These are phyloP conservation scores for Pomatorhinus ruficollis DNA, from an alignment of 2,113 vertebrate genomes.

Conservation along the genomic window DNA sequence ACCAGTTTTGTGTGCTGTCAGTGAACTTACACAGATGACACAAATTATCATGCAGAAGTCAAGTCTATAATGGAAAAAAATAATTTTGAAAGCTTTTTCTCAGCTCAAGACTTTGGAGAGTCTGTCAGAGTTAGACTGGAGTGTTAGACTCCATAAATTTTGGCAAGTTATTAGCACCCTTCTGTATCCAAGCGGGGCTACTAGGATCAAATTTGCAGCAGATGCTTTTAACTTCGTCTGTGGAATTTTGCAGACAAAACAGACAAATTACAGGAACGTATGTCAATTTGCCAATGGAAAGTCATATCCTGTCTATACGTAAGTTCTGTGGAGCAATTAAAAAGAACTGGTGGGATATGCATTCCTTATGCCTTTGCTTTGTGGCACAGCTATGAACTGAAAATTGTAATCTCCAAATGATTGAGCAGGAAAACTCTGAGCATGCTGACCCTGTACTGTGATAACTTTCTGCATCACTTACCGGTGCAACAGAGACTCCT, in stretches of 20 bases:
- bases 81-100: not conserved
- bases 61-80: not conserved
- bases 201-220: constrained; percentile 26
- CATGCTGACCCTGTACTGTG: not conserved
- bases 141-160: not conserved
- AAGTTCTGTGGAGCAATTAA: not conserved
- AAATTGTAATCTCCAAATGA: not conserved
- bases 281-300: not conserved
- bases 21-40: not conserved
- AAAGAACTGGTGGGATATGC: not conserved
- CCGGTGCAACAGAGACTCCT: not conserved
- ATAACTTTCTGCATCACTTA: not conserved
- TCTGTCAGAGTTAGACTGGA: not conserved
- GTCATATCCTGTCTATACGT: not conserved
- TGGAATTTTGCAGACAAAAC: constrained; percentile 45
- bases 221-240: constrained; percentile 15
- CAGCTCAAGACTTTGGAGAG: not conserved
- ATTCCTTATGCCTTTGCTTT: not conserved
- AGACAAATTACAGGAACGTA: not conserved
- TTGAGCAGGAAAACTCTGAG: not conserved
- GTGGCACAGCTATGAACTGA: not conserved
- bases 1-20: not conserved
- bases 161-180: constrained; percentile 19
- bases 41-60: not conserved
- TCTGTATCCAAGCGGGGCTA: not conserved